Conservation (phyloP, 2,113 vertebrate genomes). For the Cyphomyrus discorhynchus region DNA sequence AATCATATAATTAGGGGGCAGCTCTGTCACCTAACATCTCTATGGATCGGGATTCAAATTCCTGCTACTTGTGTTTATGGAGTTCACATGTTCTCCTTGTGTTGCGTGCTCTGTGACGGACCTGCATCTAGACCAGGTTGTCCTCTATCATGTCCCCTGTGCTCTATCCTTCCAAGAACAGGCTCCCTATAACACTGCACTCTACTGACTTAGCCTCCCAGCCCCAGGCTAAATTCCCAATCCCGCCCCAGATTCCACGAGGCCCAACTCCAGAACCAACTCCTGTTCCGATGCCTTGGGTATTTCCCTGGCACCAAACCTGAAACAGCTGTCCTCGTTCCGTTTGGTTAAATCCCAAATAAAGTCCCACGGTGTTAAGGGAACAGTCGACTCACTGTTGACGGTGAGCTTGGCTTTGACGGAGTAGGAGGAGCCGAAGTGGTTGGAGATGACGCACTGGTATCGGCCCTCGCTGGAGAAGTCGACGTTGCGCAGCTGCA, state of each 20-base stretch:
- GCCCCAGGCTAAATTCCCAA: neutral
- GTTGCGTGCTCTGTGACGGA: neutral
- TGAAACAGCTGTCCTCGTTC: neutral
- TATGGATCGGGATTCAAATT: neutral
- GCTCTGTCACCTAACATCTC: neutral
- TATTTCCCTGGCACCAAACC: neutral
- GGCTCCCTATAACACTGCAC: neutral
- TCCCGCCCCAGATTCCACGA: neutral
- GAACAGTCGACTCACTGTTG: constrained; percentile 71
- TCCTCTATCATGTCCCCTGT: neutral
- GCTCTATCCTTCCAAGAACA: neutral
- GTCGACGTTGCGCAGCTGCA: constrained; percentile 76
- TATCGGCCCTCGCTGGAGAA: constrained; percentile 88
- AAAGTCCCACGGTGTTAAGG: neutral
- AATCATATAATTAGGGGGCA: neutral
- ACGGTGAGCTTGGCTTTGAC: constrained; percentile 91
- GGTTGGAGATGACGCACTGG: constrained; percentile 97
- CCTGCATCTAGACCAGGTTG: neutral
- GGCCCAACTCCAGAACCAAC: neutral
- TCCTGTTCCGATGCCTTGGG: neutral
- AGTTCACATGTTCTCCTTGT: neutral
- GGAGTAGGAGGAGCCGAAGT: constrained; percentile 93
- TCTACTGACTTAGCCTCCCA: neutral
- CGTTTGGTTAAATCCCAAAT: neutral
- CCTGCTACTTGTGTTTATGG: neutral